Evolutionary conservation across 2,113 vertebrate species (phyloP).

Genomic region (Xerus inauris): DNA sequence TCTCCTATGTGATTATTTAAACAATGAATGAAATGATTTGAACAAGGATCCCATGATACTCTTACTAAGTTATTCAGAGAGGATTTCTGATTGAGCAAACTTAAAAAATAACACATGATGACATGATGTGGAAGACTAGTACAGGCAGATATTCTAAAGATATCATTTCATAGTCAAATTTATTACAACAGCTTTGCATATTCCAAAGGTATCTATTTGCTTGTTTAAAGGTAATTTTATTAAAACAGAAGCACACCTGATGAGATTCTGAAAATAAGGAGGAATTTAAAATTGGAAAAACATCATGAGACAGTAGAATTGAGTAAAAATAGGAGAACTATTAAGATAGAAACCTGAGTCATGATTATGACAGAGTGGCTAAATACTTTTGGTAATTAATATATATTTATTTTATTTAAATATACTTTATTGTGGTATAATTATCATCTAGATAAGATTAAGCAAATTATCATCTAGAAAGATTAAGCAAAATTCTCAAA

Average conservation of each 20-base stretch:
- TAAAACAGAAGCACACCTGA: neutral
- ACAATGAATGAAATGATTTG: neutral
- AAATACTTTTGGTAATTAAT: neutral
- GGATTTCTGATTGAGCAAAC: neutral
- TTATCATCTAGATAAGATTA: too few relatives aligned
- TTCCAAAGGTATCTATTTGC: neutral
- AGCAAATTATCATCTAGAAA: too few relatives aligned
- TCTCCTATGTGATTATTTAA: neutral
- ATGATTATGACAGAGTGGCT: neutral
- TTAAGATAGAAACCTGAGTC: neutral
- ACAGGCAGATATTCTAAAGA: neutral
- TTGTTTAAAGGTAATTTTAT: neutral
- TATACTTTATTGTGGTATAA: neutral
- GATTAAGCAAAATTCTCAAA: neutral
- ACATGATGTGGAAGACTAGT: too few relatives aligned
- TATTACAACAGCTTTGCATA: neutral
- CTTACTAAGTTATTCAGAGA: neutral
- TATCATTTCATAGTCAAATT: neutral
- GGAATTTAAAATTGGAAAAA: neutral
- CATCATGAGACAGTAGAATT: neutral
- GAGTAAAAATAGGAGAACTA: neutral
- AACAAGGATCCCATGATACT: neutral
- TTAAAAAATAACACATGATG: neutral
- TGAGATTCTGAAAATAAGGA: neutral
- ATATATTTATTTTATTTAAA: neutral